Evolutionary conservation across 1,140 invertebrate species (phyloP), one percentile per base, ranked within the genome.

Genomic region (Carcinoscorpius rotundicauda): DNA sequence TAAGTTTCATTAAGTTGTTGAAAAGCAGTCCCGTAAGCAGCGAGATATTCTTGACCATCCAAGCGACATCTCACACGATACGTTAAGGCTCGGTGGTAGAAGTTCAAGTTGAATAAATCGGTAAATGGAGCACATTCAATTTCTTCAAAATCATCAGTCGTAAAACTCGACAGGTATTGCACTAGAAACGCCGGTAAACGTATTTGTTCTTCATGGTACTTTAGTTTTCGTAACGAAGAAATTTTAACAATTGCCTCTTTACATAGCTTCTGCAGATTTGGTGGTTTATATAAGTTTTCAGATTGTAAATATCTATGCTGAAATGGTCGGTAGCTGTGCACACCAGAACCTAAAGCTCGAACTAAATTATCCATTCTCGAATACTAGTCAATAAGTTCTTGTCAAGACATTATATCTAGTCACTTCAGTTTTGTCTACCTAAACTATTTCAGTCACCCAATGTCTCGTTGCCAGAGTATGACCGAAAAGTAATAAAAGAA

Each of bases 251-350:
- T 67, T 5, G 49, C 55, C 8, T 55, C 61, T 60, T 65, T 69
- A 48, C 68, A 69, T 5, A 62, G 58, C 29, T 67, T 61, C 51
- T 65, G 60, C 1, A 69, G 50, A 10, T 52, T 62, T 5, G 52
- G 52, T 11, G 9, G 50, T 10, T 56, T 4, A 11, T 48, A 3
- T 9, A 4, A 11, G 2, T 9, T 6, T 3, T 60, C 4, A 6
- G 29, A 56, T 49, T 61, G 60, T 29, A 29, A 29, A 29, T 29
- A 29, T 29, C 29, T 29, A 29, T 29, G 29, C 3, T 8, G 53
- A 64, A 69, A 69, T 49, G 68, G 68, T 29, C 62, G 66, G 52
- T 69, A 69, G 51, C 63, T 62, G 50, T 69, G 68, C 1, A 67
- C 66, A 29, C 68, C 68, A 49, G 66, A 64, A 53, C 61, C 66